Percentiles rank a stretch among this genome's conserved stretches.
phyloP scores from a whole-genome alignment of 2,113 vertebrate genomes.

The Trinectes maculatus region DNA sequence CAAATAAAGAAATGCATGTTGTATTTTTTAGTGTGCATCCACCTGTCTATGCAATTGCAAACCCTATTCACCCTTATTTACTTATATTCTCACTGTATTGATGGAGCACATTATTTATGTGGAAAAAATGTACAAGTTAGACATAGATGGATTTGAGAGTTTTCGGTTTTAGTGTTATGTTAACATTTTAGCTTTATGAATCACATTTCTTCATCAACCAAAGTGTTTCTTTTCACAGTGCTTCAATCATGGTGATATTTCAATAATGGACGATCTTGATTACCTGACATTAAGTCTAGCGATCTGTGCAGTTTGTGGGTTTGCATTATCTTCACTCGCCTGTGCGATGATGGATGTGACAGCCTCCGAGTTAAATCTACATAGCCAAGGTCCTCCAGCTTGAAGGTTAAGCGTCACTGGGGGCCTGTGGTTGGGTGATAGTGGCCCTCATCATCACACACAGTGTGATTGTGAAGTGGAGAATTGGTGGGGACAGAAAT shows the following conservation, averaged over 20 bases:
- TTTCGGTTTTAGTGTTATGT: neutral
- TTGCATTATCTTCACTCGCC: conserved; percentile 21
- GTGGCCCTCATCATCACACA: conserved; percentile 13
- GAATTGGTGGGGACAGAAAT: conserved; percentile 16
- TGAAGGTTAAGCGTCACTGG: conserved; percentile 49
- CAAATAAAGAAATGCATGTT: too few relatives aligned
- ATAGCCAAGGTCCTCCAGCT: conserved; percentile 35
- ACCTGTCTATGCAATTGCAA: too few relatives aligned
- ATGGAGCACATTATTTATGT: neutral
- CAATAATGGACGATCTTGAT: neutral
- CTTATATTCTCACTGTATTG: too few relatives aligned
- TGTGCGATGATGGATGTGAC: conserved; percentile 42
- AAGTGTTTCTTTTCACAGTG: neutral
- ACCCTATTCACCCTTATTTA: too few relatives aligned
- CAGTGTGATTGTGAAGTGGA: conserved; percentile 28
- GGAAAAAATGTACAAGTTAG: neutral
- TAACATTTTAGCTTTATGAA: neutral
- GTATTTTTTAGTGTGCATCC: too few relatives aligned
- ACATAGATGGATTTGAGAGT: neutral
- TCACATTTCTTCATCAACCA: neutral
- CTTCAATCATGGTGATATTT: conserved; percentile 5
- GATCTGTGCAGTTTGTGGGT: conserved; percentile 28
- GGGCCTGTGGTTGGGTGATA: conserved; percentile 8
- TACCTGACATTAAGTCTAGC: neutral
- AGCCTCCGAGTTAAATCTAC: conserved; percentile 34